These are phyloP conservation scores for Leptoteleia sp. DNA, from an alignment of 1,140 invertebrate genomes.

Conservation along the genomic window DNA sequence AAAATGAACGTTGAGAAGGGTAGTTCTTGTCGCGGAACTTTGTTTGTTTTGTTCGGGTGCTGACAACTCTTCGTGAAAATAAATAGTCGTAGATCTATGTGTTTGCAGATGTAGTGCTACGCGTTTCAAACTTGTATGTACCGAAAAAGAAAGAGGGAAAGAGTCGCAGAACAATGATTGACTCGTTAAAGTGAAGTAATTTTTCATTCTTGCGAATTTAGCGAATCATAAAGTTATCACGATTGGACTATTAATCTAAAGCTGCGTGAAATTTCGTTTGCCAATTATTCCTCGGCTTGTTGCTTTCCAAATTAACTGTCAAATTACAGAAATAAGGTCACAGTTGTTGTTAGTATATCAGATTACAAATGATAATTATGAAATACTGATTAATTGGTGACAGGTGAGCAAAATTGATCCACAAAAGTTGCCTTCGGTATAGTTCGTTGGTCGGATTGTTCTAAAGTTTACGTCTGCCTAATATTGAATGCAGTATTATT, in stretches of 20 bases:
- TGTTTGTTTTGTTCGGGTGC: conserved; percentile 16
- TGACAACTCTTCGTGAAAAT: neutral
- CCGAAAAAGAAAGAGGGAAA: no score
- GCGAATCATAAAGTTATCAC: no score
- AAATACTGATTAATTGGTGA: conserved; percentile 5
- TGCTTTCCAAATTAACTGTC: neutral
- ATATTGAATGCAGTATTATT: conserved; percentile 23
- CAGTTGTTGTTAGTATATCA: no score
- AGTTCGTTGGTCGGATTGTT: conserved; percentile 1
- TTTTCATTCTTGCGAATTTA: no score
- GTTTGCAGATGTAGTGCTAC: neutral
- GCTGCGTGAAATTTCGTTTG: no score
- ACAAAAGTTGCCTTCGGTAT: conserved; percentile 7
- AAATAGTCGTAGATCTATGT: neutral
- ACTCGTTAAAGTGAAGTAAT: no score
- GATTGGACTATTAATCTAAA: no score
- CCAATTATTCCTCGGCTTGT: no score
- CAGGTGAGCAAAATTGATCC: neutral
- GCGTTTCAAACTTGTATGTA: no score
- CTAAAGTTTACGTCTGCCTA: conserved; percentile 27
- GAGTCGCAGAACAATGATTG: no score
- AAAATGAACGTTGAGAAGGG: conserved; percentile 6
- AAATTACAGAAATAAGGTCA: neutral
- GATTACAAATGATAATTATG: conserved; percentile 1
- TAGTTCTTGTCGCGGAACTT: neutral